Conservation (phyloP, 2,113 vertebrate species). For the Melanostigma gelatinosum region DNA sequence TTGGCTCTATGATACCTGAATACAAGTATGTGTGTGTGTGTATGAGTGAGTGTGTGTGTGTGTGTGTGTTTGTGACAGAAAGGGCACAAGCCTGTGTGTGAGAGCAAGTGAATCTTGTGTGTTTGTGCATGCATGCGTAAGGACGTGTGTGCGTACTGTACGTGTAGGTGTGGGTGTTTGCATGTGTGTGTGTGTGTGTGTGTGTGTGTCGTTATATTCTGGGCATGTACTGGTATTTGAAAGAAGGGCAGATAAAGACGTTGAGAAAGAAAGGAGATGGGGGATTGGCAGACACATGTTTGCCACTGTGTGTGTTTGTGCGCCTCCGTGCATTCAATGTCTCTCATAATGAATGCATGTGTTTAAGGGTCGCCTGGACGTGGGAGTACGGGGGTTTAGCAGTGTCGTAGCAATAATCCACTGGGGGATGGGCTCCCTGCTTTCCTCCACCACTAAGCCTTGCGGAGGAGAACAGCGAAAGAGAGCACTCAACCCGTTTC, state of each 20-base stretch:
- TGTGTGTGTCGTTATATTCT: slow-evolving; percentile 8
- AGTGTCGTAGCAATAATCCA: slow-evolving; percentile 76
- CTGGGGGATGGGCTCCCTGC: slow-evolving; percentile 73
- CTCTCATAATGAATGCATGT: slow-evolving; percentile 72
- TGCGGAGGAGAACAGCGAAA: slow-evolving; percentile 67
- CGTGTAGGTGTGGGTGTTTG: slow-evolving; percentile 8
- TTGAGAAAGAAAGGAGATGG: slow-evolving; percentile 33
- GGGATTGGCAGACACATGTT: slow-evolving; percentile 13
- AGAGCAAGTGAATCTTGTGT: slow-evolving; percentile 28
- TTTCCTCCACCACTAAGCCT: slow-evolving; percentile 71
- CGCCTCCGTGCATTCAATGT: slow-evolving; percentile 50
- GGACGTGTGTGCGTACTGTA: not conserved
- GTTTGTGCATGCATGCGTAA: slow-evolving; percentile 35
- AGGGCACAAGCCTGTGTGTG: slow-evolving; percentile 4
- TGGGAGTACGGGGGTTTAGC: slow-evolving; percentile 76
- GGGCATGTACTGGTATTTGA: slow-evolving; percentile 45
- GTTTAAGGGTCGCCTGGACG: slow-evolving; percentile 64
- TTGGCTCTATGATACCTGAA: slow-evolving; percentile 56
- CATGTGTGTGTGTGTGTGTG: slow-evolving; percentile 8
- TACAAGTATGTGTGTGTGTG: slow-evolving; percentile 11
- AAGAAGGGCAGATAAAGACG: slow-evolving; percentile 50
- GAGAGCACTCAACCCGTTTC: slow-evolving; percentile 71
- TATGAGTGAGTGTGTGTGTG: slow-evolving; percentile 17
- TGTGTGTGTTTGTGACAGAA: slow-evolving; percentile 23
- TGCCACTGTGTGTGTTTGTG: slow-evolving; percentile 32